phyloP scores from a whole-genome alignment of 2,888 invertebrate genomes.

The Volucella inanis region DNA sequence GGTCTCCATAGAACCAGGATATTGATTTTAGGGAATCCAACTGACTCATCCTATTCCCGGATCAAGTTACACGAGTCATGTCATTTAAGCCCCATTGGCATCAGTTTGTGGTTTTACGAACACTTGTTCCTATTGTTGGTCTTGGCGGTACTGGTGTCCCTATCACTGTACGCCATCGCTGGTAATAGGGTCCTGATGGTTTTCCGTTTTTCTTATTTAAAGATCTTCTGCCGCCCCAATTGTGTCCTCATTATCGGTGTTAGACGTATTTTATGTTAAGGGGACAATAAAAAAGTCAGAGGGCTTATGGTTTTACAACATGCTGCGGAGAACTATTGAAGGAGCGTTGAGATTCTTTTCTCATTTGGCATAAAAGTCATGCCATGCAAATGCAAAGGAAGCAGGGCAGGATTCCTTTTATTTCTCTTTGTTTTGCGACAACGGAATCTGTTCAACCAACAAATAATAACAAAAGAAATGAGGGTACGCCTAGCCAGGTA shows the following conservation, averaged over 20 bases:
- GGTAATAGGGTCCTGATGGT: conserved; percentile 26
- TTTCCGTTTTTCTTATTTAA: conserved; percentile 10
- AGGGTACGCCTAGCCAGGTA: conserved; percentile 48
- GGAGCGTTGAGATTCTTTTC: conserved; percentile 1
- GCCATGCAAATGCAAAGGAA: conserved; percentile 35
- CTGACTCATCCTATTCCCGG: background rate
- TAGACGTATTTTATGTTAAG: conserved; percentile 65
- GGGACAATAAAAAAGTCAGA: conserved; percentile 66
- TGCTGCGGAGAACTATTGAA: conserved; percentile 14
- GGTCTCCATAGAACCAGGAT: background rate
- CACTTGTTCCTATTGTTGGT: conserved; percentile 11
- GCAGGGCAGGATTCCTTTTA: conserved; percentile 55
- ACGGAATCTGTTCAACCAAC: conserved; percentile 60
- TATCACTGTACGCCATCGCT: too few relatives aligned
- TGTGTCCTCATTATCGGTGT: conserved; percentile 68
- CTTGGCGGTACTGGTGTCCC: conserved; percentile 36
- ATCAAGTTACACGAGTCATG: conserved; percentile 23
- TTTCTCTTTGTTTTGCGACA: conserved; percentile 40
- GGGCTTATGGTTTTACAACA: conserved; percentile 68
- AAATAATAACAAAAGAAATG: conserved; percentile 49
- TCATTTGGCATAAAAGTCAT: conserved; percentile 62
- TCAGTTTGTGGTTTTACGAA: conserved; percentile 24
- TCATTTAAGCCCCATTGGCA: conserved; percentile 38
- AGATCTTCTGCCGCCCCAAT: conserved; percentile 1
- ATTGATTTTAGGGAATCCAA: conserved; percentile 39